Percentiles rank a stretch among this genome's conserved stretches.
phyloP scores from a whole-genome alignment of 2,113 vertebrate genomes.

The Dryoscopus gambensis region DNA sequence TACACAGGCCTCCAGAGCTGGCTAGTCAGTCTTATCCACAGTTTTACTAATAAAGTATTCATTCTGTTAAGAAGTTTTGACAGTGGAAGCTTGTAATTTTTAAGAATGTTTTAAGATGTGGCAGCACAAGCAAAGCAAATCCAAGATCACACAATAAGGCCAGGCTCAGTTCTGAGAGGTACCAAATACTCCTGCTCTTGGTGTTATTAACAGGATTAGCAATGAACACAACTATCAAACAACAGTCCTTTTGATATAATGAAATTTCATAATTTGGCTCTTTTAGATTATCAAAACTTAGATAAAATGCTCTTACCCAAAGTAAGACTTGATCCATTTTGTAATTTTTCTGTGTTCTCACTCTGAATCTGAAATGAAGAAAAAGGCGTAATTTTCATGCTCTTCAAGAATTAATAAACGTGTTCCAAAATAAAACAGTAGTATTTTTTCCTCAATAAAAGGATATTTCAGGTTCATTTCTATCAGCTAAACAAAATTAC shows the following conservation, averaged over 20 bases:
- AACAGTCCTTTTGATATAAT: neutral
- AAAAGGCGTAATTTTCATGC: neutral
- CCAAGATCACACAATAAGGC: neutral
- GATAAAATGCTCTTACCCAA: constrained; percentile 58
- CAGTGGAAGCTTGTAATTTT: neutral
- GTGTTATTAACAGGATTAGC: neutral
- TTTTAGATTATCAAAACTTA: neutral
- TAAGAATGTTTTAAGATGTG: neutral
- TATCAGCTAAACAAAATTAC: neutral
- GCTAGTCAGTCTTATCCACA: neutral
- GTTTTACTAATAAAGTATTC: neutral
- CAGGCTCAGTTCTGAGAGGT: neutral
- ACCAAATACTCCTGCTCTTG: neutral
- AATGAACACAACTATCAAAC: neutral
- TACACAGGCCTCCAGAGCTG: neutral
- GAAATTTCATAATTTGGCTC: neutral
- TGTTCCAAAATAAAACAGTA: constrained; percentile 13
- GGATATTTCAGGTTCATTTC: neutral
- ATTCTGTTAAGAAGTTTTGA: neutral
- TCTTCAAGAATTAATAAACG: neutral
- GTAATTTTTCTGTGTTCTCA: neutral
- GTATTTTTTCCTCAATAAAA: neutral
- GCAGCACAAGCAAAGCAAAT: neutral
- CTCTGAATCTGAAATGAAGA: constrained; percentile 62
- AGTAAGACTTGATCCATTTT: neutral